Evolutionary conservation across 2,888 invertebrate species (phyloP).

Genomic region (Sussaba pulchella): DNA sequence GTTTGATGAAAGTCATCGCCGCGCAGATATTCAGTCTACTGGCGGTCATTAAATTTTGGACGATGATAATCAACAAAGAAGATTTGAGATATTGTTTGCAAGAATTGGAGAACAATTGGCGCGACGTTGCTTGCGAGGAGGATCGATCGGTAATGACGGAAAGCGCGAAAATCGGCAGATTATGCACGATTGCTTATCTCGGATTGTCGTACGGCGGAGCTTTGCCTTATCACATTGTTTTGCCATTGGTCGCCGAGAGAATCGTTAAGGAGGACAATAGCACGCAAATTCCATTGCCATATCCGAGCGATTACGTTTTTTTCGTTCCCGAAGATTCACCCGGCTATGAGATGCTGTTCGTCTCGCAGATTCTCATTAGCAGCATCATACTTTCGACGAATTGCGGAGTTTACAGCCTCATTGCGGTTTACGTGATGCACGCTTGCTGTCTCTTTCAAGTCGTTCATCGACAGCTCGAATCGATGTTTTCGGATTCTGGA

Average conservation of each 20-base stretch:
- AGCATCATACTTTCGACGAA: slow-evolving; percentile 75
- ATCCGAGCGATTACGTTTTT: slow-evolving; percentile 76
- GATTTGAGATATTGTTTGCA: slow-evolving; percentile 74
- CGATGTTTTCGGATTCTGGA: slow-evolving; percentile 43
- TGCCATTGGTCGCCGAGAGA: slow-evolving; percentile 74
- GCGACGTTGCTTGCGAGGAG: slow-evolving; percentile 72
- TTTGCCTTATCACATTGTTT: slow-evolving; percentile 79
- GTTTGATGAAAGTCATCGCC: slow-evolving; percentile 78
- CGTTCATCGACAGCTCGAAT: slow-evolving; percentile 69
- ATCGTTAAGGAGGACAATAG: slow-evolving; percentile 72
- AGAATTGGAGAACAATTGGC: slow-evolving; percentile 77
- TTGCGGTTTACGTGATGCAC: slow-evolving; percentile 75
- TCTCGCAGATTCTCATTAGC: slow-evolving; percentile 75
- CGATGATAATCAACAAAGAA: slow-evolving; percentile 76
- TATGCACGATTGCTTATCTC: slow-evolving; percentile 77
- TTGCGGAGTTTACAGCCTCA: slow-evolving; percentile 76
- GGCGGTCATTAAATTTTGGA: slow-evolving; percentile 80
- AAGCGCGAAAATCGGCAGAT: slow-evolving; percentile 77
- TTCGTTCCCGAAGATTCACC: slow-evolving; percentile 74
- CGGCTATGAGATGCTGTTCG: slow-evolving; percentile 74
- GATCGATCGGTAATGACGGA: slow-evolving; percentile 77
- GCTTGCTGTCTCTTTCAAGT: slow-evolving; percentile 76
- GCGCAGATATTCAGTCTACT: slow-evolving; percentile 78
- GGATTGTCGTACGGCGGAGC: slow-evolving; percentile 79
- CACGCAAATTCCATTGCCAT: slow-evolving; percentile 75